Evolutionary conservation across 1,140 invertebrate species (phyloP).

Genomic region (Diachasmimorpha longicaudata): DNA sequence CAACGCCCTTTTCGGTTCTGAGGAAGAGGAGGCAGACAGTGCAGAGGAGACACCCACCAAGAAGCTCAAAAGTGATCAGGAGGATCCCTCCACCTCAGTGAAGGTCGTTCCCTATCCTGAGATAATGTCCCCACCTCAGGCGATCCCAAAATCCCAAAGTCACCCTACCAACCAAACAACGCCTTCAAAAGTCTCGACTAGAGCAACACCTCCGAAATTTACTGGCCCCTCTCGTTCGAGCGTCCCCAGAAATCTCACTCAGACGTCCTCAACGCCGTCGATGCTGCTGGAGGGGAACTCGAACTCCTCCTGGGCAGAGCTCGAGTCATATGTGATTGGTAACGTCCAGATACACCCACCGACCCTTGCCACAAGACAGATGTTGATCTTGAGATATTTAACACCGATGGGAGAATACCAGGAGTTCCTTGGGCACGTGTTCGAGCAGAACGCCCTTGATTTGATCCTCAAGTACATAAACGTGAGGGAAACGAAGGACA

Average conservation of each 20-base stretch:
- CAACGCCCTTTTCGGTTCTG: conserved; percentile 36
- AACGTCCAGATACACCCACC: conserved; percentile 86
- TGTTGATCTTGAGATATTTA: conserved; percentile 91
- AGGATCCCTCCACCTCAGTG: conserved; percentile 39
- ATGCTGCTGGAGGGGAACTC: conserved; percentile 59
- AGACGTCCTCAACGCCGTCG: conserved; percentile 35
- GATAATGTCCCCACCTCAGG: conserved; percentile 57
- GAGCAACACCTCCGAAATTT: conserved; percentile 27
- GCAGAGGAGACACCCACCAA: conserved; percentile 45
- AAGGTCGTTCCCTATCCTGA: conserved; percentile 46
- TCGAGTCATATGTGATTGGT: conserved; percentile 87
- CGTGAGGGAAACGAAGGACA: conserved; percentile 85
- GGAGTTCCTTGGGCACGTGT: conserved; percentile 90
- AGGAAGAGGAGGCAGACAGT: conserved; percentile 40
- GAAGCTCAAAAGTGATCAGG: conserved; percentile 40
- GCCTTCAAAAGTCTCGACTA: conserved; percentile 35
- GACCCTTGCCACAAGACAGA: conserved; percentile 84
- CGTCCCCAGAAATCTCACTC: conserved; percentile 30
- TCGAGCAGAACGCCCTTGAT: conserved; percentile 89
- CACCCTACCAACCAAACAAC: conserved; percentile 33
- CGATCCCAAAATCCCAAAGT: conserved; percentile 45
- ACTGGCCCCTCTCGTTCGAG: conserved; percentile 29
- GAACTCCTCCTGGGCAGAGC: conserved; percentile 90
- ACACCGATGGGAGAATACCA: conserved; percentile 97
- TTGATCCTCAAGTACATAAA: conserved; percentile 92